Base-by-base conservation (phyloP, 2,113 vertebrate species). In the Circaetus gallicus region DNA sequence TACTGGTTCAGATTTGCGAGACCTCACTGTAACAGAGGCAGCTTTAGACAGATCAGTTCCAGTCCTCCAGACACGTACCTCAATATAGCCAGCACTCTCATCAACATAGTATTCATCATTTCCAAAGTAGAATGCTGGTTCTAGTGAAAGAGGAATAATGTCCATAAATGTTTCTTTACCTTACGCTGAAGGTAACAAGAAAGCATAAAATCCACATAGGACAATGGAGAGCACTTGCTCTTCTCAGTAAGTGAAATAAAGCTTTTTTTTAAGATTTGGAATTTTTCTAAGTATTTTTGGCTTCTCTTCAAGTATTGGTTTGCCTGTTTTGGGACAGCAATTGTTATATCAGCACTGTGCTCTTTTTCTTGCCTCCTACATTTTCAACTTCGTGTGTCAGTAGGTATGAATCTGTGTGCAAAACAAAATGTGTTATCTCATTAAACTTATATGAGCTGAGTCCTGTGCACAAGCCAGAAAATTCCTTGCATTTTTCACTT, bases 71-170 rank as follows among this genome's bases (percentile, higher is more conserved):
- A 99, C 99, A 56, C 32, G 97, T 38, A 99, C 98, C 87, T 99
- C 99, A 89, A 99, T 95, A 2, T 97, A 98, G 91, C 99, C 98
- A 1, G 99, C 98, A 20, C 99, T 99, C 97, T 99, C 99, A 17
- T 99, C 99, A 95, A 99, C 99, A 0, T 98, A 98, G 96, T 99
- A 99, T 65, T 98, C 96, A 6, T 96, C 93, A 34, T 98, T 98
- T 5, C 99, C 99, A 38, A 99, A 99, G 98, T 99, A 99, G 97
- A 99, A 99, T 42, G 98, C 72, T 17, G 99, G 99, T 34, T 99
- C 99, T 99, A 98, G 58, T 25, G 80, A 95, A 69, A 91, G 69
- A 13, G n/a, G n/a, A n/a, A 71, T 26, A 83, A 82, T 34, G 38
- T 16, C 7, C 63, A 71, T 20, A 40, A 84, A 58, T 22, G 6